Evolutionary conservation across 2,797 vertebrate species (phyloP).

Genomic region (Masticophis lateralis): DNA sequence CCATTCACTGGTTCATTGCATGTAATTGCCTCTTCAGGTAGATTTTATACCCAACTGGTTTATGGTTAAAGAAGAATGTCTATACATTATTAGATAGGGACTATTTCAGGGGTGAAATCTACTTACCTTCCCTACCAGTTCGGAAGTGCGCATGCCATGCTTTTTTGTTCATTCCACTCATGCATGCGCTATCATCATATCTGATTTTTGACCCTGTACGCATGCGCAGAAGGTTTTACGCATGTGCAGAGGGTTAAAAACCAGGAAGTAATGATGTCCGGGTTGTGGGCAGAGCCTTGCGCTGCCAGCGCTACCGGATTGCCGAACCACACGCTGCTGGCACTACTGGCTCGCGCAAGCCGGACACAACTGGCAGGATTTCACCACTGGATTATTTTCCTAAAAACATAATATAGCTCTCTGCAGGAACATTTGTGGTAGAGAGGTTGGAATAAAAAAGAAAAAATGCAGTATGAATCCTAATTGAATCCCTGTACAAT

Average conservation of each 20-base stretch:
- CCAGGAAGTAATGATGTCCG: too few relatives aligned
- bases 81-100: neutral
- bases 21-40: neutral
- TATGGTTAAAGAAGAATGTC: neutral
- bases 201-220: too few relatives aligned
- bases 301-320: too few relatives aligned
- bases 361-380: too few relatives aligned
- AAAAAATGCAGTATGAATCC: neutral
- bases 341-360: too few relatives aligned
- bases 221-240: too few relatives aligned
- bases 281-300: too few relatives aligned
- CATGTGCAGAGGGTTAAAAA: too few relatives aligned
- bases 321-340: too few relatives aligned
- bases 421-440: neutral
- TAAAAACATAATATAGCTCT: neutral
- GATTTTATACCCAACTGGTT: neutral
- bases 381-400: neutral
- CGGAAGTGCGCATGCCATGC: too few relatives aligned
- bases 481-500: neutral
- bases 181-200: too few relatives aligned
- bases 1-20: neutral
- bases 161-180: accelerated
- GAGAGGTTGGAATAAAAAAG: neutral
- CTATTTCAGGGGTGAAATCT: neutral
- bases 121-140: too few relatives aligned